Percentiles rank a stretch among this genome's conserved stretches.
phyloP scores from a whole-genome alignment of 2,797 vertebrate genomes.

The Urophycis tenuis region DNA sequence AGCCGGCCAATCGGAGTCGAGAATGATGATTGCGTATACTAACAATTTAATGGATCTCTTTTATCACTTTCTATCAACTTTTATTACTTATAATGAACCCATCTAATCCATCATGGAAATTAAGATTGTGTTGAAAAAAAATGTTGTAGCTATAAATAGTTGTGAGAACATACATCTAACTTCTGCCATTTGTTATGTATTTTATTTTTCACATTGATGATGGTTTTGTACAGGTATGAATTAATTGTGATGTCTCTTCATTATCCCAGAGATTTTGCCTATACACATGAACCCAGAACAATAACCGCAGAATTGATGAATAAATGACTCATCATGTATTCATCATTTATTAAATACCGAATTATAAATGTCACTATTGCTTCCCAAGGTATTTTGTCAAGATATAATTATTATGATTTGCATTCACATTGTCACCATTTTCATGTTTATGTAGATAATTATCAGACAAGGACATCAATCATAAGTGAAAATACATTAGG shows the following conservation, averaged over 20 bases:
- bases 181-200: background rate
- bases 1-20: no score
- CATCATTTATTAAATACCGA: no score
- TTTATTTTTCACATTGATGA: background rate
- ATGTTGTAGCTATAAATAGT: background rate
- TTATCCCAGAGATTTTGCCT: no score
- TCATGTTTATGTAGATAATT: background rate
- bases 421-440: no score
- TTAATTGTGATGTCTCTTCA: background rate
- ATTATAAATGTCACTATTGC: no score
- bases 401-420: no score
- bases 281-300: no score
- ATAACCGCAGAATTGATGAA: no score
- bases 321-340: no score
- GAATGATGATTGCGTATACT: background rate
- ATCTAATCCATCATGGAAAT: background rate
- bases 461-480: background rate
- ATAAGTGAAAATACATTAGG: background rate
- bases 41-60: background rate
- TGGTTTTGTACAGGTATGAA: background rate
- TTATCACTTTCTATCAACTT: conserved; percentile 1
- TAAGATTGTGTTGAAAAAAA: background rate
- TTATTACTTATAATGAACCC: background rate
- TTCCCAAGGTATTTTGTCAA: no score
- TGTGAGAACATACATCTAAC: background rate